Conservation (phyloP, 1,140 invertebrate genomes). For the Adelges cooleyi region DNA sequence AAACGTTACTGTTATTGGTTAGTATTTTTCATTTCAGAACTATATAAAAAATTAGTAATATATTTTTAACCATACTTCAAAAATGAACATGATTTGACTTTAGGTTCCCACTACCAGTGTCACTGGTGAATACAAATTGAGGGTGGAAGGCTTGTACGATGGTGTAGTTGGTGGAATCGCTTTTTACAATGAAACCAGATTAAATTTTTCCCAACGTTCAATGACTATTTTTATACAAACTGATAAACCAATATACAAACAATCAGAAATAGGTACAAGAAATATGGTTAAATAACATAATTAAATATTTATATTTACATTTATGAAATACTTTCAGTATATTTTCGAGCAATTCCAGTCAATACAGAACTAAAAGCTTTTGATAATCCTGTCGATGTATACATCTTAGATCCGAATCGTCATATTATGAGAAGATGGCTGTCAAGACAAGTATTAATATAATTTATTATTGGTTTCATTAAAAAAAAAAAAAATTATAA, state of each 20-base stretch:
- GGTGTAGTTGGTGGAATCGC: constrained; percentile 69
- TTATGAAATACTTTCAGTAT: constrained; percentile 55
- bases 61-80: background rate
- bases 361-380: constrained; percentile 79
- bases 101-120: constrained; percentile 71
- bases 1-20: constrained; percentile 58
- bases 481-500: background rate
- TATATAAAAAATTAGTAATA: too few species aligned
- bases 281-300: too few species aligned
- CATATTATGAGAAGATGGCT: constrained; percentile 82
- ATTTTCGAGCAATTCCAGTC: constrained; percentile 78
- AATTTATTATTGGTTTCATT: background rate
- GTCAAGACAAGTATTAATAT: constrained; percentile 54
- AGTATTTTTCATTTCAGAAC: constrained; percentile 41
- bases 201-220: constrained; percentile 73
- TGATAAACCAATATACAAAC: constrained; percentile 91
- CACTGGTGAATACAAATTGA: constrained; percentile 67
- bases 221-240: constrained; percentile 93
- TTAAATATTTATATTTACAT: background rate
- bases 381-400: constrained; percentile 77
- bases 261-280: constrained; percentile 66
- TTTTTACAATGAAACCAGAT: constrained; percentile 67
- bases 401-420: constrained; percentile 73
- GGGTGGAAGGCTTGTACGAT: constrained; percentile 79
- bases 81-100: too few species aligned